Percentiles rank a stretch among this genome's conserved stretches.
phyloP scores from a whole-genome alignment of 2,113 vertebrate species.

The Anhinga rufa region DNA sequence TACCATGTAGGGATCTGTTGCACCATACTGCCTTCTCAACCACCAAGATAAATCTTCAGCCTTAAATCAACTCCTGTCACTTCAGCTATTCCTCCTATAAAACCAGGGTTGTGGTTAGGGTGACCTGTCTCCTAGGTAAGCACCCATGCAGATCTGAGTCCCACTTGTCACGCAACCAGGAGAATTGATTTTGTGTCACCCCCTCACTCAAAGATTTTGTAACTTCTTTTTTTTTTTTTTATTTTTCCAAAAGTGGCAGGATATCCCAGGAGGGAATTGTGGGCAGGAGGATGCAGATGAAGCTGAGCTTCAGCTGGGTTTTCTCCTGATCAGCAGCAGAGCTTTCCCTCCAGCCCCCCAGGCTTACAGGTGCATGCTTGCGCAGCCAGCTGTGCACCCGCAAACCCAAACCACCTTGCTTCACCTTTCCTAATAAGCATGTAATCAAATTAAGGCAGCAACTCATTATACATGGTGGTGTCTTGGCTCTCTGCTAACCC shows the following conservation, averaged over 20 bases:
- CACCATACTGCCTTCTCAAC: rapidly evolving
- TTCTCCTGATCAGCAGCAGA: background rate
- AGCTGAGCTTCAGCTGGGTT: background rate
- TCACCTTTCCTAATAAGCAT: background rate
- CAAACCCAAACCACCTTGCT: background rate
- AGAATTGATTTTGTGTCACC: background rate
- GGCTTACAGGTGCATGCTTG: background rate
- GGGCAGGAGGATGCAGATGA: background rate
- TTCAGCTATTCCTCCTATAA: background rate
- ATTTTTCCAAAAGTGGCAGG: background rate
- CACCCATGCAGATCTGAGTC: background rate
- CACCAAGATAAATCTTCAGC: rapidly evolving
- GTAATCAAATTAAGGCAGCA: background rate
- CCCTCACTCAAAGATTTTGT: background rate
- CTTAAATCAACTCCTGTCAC: rapidly evolving
- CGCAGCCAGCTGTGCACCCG: background rate
- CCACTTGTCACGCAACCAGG: background rate
- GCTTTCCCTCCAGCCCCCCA: background rate
- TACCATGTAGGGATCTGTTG: rapidly evolving
- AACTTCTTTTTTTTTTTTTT: background rate
- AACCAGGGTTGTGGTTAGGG: background rate
- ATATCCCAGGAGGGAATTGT: background rate
- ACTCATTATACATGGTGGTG: background rate
- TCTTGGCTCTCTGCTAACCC: background rate
- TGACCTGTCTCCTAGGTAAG: background rate